Conservation (phyloP, 2,888 invertebrate genomes). For the Melieria omissa region DNA sequence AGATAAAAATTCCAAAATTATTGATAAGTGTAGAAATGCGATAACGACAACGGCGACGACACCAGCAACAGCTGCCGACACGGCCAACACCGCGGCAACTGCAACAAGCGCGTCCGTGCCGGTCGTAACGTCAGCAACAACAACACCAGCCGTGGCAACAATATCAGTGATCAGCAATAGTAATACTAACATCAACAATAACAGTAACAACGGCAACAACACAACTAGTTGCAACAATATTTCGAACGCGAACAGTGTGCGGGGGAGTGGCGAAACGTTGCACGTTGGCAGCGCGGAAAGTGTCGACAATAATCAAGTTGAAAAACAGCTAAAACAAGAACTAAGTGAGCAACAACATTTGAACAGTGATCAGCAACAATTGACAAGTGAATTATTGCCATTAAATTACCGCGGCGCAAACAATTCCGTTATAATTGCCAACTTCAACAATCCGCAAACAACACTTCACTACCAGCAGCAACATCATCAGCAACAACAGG, state of each 20-base stretch:
- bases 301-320: slow-evolving; percentile 33
- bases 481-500: neutral
- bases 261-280: neutral
- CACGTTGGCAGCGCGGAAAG: slow-evolving; percentile 36
- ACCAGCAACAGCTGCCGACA: slow-evolving; percentile 38
- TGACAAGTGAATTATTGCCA: slow-evolving; percentile 49
- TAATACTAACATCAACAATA: slow-evolving; percentile 41
- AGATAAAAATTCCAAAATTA: slow-evolving; percentile 51
- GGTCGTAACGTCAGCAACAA: slow-evolving; percentile 43
- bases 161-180: slow-evolving; percentile 51
- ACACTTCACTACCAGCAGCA: slow-evolving; percentile 19
- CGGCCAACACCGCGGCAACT: slow-evolving; percentile 24
- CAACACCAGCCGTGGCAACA: slow-evolving; percentile 47
- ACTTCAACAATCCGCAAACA: slow-evolving; percentile 48
- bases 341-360: slow-evolving; percentile 29
- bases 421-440: slow-evolving; percentile 64
- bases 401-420: slow-evolving; percentile 63
- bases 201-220: slow-evolving; percentile 23
- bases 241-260: slow-evolving; percentile 39
- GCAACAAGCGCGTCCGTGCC: slow-evolving; percentile 39
- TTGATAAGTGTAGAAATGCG: slow-evolving; percentile 52
- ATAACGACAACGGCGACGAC: slow-evolving; percentile 49
- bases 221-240: slow-evolving; percentile 23
- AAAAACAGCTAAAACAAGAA: slow-evolving; percentile 35
- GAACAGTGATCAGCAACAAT: slow-evolving; percentile 29